phyloP scores from a whole-genome alignment of 2,113 vertebrate species.

The Dicrurus megarhynchus region DNA sequence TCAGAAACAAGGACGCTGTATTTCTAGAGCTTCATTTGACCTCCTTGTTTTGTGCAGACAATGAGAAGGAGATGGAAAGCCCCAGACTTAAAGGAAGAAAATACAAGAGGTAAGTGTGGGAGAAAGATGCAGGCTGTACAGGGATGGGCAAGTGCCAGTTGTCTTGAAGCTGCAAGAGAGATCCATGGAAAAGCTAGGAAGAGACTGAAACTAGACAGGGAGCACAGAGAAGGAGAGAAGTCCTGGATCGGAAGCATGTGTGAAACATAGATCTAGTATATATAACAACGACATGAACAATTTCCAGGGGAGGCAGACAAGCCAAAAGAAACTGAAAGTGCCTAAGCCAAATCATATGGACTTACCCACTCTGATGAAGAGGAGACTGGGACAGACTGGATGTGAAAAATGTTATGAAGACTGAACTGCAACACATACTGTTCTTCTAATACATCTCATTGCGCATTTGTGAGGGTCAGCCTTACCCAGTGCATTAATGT shows the following conservation, averaged over 20 bases:
- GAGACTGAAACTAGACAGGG: background rate
- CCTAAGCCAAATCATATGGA: background rate
- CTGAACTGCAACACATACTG: background rate
- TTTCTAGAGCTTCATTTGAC: background rate
- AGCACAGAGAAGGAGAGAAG: background rate
- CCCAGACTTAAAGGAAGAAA: rapidly evolving
- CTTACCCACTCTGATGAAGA: background rate
- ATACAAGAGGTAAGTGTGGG: background rate
- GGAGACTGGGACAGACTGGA: background rate
- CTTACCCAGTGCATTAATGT: background rate
- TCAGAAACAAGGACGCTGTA: background rate
- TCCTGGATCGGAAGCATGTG: background rate
- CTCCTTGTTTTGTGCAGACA: background rate
- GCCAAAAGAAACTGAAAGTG: background rate
- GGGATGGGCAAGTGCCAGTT: background rate
- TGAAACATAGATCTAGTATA: background rate
- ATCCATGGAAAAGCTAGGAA: background rate
- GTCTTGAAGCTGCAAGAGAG: background rate
- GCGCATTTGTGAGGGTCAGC: rapidly evolving
- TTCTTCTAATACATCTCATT: background rate
- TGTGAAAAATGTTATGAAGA: background rate
- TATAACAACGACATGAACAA: background rate
- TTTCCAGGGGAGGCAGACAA: background rate
- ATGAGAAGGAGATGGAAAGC: background rate
- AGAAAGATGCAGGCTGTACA: background rate